Conservation (phyloP, 2,113 vertebrate genomes). For the Leuciscus idus region DNA sequence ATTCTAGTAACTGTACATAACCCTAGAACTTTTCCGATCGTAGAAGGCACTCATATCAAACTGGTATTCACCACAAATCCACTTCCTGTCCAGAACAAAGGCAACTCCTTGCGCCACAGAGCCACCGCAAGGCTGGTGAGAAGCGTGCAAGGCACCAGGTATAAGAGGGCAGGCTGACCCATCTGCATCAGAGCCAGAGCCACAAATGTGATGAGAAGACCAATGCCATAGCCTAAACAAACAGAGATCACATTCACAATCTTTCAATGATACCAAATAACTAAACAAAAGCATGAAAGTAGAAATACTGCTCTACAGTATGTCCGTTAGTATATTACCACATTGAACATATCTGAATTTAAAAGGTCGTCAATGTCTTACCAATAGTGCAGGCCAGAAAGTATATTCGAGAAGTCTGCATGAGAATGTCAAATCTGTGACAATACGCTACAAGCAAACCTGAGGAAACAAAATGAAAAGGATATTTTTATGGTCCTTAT, state of each 20-base stretch:
- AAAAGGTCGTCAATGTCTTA: slow-evolving; percentile 64
- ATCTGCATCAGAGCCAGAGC: slow-evolving; percentile 93
- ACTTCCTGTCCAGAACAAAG: slow-evolving; percentile 95
- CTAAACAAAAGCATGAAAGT: neutral
- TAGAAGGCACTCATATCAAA: slow-evolving; percentile 94
- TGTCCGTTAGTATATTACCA: neutral
- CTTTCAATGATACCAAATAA: neutral
- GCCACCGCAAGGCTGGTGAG: slow-evolving; percentile 88
- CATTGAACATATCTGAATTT: neutral
- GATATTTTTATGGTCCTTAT: too few relatives aligned
- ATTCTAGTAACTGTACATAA: slow-evolving; percentile 82
- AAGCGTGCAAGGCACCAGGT: slow-evolving; percentile 96
- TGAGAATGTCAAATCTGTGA: slow-evolving; percentile 94
- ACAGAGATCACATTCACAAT: neutral
- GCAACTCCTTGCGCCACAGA: slow-evolving; percentile 89
- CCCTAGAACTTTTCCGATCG: slow-evolving; percentile 68
- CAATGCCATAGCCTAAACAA: slow-evolving; percentile 87
- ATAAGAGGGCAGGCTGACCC: slow-evolving; percentile 93
- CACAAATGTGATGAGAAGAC: slow-evolving; percentile 94
- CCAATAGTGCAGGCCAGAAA: slow-evolving; percentile 93
- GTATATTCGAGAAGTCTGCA: slow-evolving; percentile 90
- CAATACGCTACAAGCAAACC: slow-evolving; percentile 95
- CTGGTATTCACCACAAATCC: slow-evolving; percentile 99
- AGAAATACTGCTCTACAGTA: neutral
- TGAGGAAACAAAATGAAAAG: slow-evolving; percentile 59